Percentiles rank a stretch among this genome's conserved stretches.
phyloP scores from a whole-genome alignment of 2,797 vertebrate species.

The Melanogrammus aeglefinus region DNA sequence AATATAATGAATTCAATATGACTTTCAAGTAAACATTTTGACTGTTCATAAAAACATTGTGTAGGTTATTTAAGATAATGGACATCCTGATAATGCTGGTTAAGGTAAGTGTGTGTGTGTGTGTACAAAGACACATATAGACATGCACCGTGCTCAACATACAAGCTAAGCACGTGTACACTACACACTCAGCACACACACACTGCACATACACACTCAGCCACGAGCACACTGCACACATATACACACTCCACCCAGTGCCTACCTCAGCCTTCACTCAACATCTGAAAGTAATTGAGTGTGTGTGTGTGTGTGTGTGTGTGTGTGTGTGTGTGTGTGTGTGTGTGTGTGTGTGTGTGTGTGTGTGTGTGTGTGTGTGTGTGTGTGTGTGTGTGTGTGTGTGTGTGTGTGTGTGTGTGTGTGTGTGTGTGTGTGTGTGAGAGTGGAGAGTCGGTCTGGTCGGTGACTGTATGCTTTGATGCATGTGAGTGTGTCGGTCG shows the following conservation, averaged over 20 bases:
- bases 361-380: conserved; percentile 7
- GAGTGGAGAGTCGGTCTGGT: too few relatives aligned
- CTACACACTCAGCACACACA: not conserved
- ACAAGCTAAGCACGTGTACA: not conserved
- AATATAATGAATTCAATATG: too few relatives aligned
- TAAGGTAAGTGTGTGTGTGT: too few relatives aligned
- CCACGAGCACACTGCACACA: conserved; percentile 4
- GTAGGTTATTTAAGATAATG: too few relatives aligned
- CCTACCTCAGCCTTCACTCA: conserved; percentile 44
- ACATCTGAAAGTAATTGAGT: conserved; percentile 79
- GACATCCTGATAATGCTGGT: too few relatives aligned
- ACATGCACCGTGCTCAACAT: too few relatives aligned
- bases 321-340: conserved; percentile 32
- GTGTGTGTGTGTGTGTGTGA: conserved; percentile 20
- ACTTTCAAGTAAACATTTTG: too few relatives aligned
- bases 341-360: too few relatives aligned
- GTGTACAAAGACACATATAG: too few relatives aligned
- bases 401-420: conserved; percentile 34
- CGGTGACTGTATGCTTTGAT: too few relatives aligned
- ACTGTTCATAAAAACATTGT: too few relatives aligned
- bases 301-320: conserved; percentile 49
- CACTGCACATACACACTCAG: conserved; percentile 11
- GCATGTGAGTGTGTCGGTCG: too few relatives aligned
- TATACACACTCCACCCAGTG: conserved; percentile 4
- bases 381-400: conserved; percentile 41